Percentiles rank a stretch among this genome's conserved stretches.
Conservation (phyloP, 2,113 vertebrate genomes). For the Alectura lathami region DNA sequence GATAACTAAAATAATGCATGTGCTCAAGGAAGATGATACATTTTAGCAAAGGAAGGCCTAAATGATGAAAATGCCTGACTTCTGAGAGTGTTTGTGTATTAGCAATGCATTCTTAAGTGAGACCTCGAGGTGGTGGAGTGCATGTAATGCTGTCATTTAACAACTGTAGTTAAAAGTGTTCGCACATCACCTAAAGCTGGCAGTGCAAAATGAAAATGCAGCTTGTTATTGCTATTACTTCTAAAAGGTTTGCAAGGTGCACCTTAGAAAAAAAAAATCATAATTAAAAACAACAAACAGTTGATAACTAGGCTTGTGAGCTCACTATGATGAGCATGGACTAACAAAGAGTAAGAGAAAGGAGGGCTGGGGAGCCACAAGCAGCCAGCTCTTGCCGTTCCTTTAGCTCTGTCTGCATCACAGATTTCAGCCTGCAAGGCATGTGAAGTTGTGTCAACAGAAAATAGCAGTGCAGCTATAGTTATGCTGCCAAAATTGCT, state of each 20-base stretch:
- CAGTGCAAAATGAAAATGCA: not conserved
- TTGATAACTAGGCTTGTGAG: not conserved
- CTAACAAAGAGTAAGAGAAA: not conserved
- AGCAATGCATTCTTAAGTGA: not conserved
- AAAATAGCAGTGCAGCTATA: not conserved
- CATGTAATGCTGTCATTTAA: not conserved
- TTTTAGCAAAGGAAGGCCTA: not conserved
- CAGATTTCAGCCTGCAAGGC: accelerated
- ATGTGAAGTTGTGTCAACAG: not conserved
- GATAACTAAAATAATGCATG: not conserved
- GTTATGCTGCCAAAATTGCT: not conserved
- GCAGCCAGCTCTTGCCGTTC: not conserved
- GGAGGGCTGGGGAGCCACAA: not conserved
- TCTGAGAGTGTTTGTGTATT: not conserved
- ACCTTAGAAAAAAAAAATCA: not conserved
- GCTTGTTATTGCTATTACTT: not conserved
- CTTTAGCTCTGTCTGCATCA: not conserved
- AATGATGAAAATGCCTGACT: not conserved
- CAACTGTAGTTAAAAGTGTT: not conserved
- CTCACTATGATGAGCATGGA: not conserved
- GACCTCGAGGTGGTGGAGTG: not conserved
- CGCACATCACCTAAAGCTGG: not conserved
- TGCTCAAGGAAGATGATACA: not conserved
- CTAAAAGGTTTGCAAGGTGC: not conserved
- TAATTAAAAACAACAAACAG: not conserved